These are phyloP conservation scores for Trichogramma evanescens DNA, from an alignment of 2,888 invertebrate genomes.

Conservation along the genomic window DNA sequence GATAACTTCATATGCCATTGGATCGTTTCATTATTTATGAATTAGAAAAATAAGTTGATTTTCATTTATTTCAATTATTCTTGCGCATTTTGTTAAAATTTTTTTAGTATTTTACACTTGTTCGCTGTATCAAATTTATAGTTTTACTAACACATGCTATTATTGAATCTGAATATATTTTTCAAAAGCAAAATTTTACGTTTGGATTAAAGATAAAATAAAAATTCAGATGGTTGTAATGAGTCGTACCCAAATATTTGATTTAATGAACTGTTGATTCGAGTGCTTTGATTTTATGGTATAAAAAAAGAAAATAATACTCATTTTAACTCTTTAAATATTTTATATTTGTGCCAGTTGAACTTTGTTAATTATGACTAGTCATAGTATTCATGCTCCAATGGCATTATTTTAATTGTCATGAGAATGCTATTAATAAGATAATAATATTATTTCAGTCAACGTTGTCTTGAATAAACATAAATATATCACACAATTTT, in stretches of 20 bases:
- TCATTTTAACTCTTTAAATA: constrained; percentile 12
- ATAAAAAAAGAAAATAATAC: constrained; percentile 22
- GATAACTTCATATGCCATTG: constrained; percentile 18
- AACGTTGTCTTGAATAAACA: not conserved
- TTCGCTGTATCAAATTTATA: no score
- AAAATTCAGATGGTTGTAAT: no score
- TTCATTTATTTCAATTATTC: constrained; percentile 13
- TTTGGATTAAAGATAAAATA: no score
- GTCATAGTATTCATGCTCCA: constrained; percentile 31
- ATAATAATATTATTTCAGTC: not conserved
- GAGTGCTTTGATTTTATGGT: constrained; percentile 8
- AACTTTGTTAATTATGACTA: constrained; percentile 41
- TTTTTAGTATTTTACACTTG: no score
- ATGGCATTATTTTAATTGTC: constrained; percentile 38
- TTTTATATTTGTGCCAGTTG: constrained; percentile 41
- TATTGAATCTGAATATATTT: no score
- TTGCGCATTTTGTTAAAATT: not conserved
- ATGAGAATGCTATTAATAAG: constrained; percentile 32
- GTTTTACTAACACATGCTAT: no score
- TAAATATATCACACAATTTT: no score
- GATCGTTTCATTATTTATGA: constrained; percentile 19
- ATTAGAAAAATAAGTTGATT: constrained; percentile 23
- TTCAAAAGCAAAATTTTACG: no score
- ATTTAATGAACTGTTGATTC: no score
- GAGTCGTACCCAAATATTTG: no score